Percentiles rank a stretch among this genome's conserved stretches.
These are phyloP conservation scores for Malacoctenus gilli DNA, from an alignment of 2,797 vertebrate genomes.

Conservation along the genomic window DNA sequence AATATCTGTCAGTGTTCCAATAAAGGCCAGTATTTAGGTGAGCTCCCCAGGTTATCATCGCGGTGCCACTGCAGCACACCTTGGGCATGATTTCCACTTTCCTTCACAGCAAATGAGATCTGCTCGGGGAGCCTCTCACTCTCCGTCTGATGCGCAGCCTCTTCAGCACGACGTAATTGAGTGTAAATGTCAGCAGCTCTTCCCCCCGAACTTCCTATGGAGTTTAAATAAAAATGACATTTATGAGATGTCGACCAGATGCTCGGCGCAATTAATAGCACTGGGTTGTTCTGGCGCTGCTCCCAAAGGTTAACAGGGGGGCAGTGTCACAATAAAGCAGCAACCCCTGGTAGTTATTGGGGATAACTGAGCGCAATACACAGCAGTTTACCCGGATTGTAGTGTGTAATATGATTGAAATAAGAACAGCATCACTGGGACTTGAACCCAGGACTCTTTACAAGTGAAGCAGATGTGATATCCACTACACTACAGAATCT, in stretches of 20 bases:
- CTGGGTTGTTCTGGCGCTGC: conserved; percentile 53
- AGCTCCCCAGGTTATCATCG: conserved; percentile 24
- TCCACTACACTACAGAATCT: too few relatives aligned
- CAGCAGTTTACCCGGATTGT: background rate
- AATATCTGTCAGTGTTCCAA: conserved; percentile 38
- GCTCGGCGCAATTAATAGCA: conserved; percentile 63
- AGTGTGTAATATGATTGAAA: too few relatives aligned
- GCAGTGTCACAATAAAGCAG: conserved; percentile 37
- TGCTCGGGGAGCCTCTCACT: conserved; percentile 38
- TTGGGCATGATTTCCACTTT: conserved; percentile 39
- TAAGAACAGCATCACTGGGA: conserved; percentile 39
- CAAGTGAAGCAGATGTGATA: too few relatives aligned
- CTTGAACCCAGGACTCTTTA: too few relatives aligned
- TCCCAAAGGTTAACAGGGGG: conserved; percentile 51
- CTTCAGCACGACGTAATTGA: conserved; percentile 47
- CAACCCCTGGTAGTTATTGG: conserved; percentile 14
- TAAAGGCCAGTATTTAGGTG: conserved; percentile 23
- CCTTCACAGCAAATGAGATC: conserved; percentile 50
- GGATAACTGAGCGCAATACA: background rate
- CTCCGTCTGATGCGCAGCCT: conserved; percentile 38
- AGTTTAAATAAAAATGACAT: conserved; percentile 67
- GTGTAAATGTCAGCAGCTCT: conserved; percentile 69
- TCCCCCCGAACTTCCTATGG: conserved; percentile 58
- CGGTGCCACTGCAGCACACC: conserved; percentile 35
- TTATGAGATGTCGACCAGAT: conserved; percentile 65